These are phyloP conservation scores for Melanotaenia trifasciata DNA, from an alignment of 2,797 vertebrate genomes.

Conservation along the genomic window DNA sequence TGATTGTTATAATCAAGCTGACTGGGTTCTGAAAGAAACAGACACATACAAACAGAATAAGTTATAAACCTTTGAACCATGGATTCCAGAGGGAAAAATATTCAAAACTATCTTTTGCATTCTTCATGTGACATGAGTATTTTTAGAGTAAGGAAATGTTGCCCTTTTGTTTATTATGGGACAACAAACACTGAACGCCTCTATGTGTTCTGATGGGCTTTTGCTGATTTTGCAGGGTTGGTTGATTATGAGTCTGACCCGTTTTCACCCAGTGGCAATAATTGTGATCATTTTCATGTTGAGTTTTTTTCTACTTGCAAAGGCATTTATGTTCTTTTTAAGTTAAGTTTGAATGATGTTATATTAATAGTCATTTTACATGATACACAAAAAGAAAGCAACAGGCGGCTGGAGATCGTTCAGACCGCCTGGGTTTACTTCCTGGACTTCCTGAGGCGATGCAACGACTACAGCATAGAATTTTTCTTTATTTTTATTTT, in stretches of 20 bases:
- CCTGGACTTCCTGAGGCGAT: too few relatives aligned
- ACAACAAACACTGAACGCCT: neutral
- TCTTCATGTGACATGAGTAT: neutral
- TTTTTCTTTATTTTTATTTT: too few relatives aligned
- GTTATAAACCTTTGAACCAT: neutral
- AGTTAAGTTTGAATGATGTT: too few relatives aligned
- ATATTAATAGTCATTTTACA: too few relatives aligned
- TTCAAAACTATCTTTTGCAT: neutral
- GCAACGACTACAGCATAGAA: too few relatives aligned
- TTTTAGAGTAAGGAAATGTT: neutral
- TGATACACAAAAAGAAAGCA: too few relatives aligned
- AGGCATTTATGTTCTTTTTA: too few relatives aligned
- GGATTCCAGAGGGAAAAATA: neutral
- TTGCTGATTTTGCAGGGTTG: neutral
- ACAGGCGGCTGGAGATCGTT: too few relatives aligned
- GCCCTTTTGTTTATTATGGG: neutral
- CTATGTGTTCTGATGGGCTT: neutral
- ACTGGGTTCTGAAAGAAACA: constrained; percentile 70
- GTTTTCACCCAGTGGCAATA: too few relatives aligned
- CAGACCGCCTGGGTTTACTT: too few relatives aligned
- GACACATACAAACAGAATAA: constrained; percentile 23
- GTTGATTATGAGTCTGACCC: neutral
- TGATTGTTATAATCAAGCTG: rapidly evolving
- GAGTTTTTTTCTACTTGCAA: too few relatives aligned
- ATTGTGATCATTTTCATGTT: neutral